Base-by-base conservation (phyloP, 2,113 vertebrate genomes). In the Plecotus auritus region DNA sequence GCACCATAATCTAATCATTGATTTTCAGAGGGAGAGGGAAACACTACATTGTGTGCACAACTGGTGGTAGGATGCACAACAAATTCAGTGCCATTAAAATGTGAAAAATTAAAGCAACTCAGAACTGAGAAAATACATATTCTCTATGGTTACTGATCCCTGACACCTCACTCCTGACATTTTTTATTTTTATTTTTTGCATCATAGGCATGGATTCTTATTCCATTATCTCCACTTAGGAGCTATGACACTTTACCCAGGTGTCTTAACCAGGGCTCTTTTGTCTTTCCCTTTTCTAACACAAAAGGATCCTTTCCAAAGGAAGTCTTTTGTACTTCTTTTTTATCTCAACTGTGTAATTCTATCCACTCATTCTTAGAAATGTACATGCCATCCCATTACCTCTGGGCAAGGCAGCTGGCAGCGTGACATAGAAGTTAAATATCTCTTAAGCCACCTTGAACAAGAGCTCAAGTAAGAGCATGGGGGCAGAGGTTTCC, bases 331-430 rank as follows among this genome's bases (percentile, higher is more conserved):
- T 94, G 69, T 92, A 49, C 67, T 93, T 49, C 67, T 64, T 86
- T 92, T 97, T 92, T 88, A 92, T 95, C 82, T 93, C 32, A 61
- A 64, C 73, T 72, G 80, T 95, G 80, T 81, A 67, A 94, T 93
- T 88, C 93, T 73, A 45, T 67, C 64, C 74, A 82, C 35, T 83
- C 47, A 51, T 88, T 70, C 67, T 94, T 82, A 82, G 95, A 94
- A 67, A 88, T n/a, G 4, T 37, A 16, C 17, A 0, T 83, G 28
- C 4, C n/a, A 37, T 89, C 77, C 66, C 72, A 76, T 74, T 89
- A 87, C 64, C 92, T 85, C 66, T 80, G 72, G 61, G 40, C 64
- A 72, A 66, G 45, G 61, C n/a, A 80, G 61, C 73, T 76, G 40
- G 26, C 47, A 88, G 81, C 69, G 69, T 61, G 42, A 49, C 47